Conservation (phyloP, 2,113 vertebrate genomes). For the Plecturocebus donacophilus region DNA sequence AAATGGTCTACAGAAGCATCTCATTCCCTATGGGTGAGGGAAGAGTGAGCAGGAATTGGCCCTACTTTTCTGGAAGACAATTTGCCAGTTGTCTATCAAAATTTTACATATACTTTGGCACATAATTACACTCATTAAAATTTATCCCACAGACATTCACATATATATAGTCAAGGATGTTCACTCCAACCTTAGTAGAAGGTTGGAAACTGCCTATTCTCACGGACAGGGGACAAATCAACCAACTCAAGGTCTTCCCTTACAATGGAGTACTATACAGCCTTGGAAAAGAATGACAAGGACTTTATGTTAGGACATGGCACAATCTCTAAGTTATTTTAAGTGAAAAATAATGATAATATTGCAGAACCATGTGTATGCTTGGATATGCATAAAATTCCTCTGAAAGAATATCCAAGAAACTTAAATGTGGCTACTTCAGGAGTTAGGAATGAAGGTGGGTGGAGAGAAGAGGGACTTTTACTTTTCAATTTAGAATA, state of each 20-base stretch:
- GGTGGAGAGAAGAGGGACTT: not conserved
- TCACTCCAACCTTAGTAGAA: not conserved
- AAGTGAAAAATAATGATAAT: not conserved
- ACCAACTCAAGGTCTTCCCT: not conserved
- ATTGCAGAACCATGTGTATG: not conserved
- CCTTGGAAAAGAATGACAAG: not conserved
- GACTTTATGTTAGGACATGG: not conserved
- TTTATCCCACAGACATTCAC: not conserved
- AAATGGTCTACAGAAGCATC: not conserved
- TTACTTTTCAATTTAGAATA: slow-evolving; percentile 20
- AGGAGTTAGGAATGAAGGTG: not conserved
- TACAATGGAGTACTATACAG: not conserved
- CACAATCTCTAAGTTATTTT: not conserved
- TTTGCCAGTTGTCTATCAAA: not conserved
- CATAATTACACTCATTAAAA: not conserved
- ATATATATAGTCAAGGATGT: not conserved
- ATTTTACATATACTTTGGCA: not conserved
- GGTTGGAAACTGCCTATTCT: not conserved
- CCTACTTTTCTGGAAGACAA: not conserved
- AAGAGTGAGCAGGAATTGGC: not conserved
- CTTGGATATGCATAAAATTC: not conserved
- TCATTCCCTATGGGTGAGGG: not conserved
- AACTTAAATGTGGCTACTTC: not conserved
- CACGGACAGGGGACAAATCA: not conserved
- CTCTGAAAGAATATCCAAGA: not conserved